Evolutionary conservation across 2,888 invertebrate genomes (phyloP).

Genomic region (Thera obeliscata): DNA sequence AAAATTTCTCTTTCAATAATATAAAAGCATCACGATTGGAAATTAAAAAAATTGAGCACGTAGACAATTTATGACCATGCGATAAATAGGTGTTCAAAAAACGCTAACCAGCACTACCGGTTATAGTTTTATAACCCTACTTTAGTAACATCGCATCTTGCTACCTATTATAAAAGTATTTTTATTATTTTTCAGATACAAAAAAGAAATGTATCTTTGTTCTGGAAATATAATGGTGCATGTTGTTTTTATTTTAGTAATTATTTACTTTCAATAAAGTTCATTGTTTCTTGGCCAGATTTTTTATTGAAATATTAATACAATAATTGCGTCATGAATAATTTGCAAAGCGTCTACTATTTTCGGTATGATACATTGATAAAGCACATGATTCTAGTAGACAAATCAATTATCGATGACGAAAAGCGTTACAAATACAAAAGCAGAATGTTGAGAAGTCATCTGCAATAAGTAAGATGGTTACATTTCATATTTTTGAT

Average conservation of each 20-base stretch:
- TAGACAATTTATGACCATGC: too few relatives aligned
- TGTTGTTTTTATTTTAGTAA: slow-evolving; percentile 23
- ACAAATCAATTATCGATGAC: too few relatives aligned
- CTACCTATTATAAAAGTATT: slow-evolving; percentile 8
- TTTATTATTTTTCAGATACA: slow-evolving; percentile 44
- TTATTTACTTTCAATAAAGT: slow-evolving; percentile 1
- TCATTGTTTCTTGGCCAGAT: background rate
- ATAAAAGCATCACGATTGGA: slow-evolving; percentile 6
- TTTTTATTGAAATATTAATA: background rate
- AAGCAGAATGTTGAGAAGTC: too few relatives aligned
- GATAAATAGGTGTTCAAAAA: background rate
- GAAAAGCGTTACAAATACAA: too few relatives aligned
- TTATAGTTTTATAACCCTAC: background rate
- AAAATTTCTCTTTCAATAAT: background rate
- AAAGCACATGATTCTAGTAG: too few relatives aligned
- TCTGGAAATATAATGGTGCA: slow-evolving; percentile 31
- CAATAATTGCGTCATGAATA: background rate
- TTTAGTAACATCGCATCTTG: background rate
- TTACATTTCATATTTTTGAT: too few relatives aligned
- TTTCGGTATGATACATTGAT: too few relatives aligned
- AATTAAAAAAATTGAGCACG: background rate
- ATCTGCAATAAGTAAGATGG: too few relatives aligned
- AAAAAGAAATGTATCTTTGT: slow-evolving; percentile 38
- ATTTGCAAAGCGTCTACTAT: too few relatives aligned
- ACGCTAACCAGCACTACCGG: background rate